A percentile compares a stretch with the other conserved stretches of the same genome.
phyloP scores from a whole-genome alignment of 2,888 invertebrate species.

The Eretmocerus hayati region DNA sequence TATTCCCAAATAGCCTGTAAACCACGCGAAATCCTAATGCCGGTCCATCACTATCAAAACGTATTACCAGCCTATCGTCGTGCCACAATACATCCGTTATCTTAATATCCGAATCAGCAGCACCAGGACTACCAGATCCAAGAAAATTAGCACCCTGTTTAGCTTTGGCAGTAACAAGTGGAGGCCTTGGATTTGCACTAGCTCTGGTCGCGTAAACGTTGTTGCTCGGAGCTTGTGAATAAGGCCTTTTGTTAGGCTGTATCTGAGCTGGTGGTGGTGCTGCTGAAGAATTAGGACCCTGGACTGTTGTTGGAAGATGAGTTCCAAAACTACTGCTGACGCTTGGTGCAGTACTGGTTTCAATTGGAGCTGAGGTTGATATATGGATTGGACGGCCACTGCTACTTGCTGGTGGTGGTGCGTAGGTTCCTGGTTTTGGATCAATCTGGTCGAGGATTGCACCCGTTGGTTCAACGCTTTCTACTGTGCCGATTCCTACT shows the following conservation, averaged over 20 bases:
- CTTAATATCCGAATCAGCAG: slow-evolving; percentile 66
- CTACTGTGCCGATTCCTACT: slow-evolving; percentile 53
- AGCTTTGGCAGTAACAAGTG: slow-evolving; percentile 31
- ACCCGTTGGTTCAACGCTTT: slow-evolving; percentile 48
- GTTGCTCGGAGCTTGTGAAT: slow-evolving; percentile 34
- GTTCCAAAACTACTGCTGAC: slow-evolving; percentile 30
- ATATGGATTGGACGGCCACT: slow-evolving; percentile 5
- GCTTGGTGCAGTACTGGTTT: slow-evolving; percentile 15
- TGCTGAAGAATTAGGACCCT: not conserved
- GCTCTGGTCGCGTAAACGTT: slow-evolving; percentile 41
- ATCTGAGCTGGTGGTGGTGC: slow-evolving; percentile 23
- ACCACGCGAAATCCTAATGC: slow-evolving; percentile 71
- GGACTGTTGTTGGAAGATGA: slow-evolving; percentile 36
- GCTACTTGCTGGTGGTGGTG: slow-evolving; percentile 28
- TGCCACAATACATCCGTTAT: slow-evolving; percentile 80
- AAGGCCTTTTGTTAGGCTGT: slow-evolving; percentile 29
- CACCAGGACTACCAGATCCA: not conserved
- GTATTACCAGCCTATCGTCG: slow-evolving; percentile 81
- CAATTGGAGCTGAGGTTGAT: not conserved
- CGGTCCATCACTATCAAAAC: slow-evolving; percentile 67
- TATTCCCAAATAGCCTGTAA: slow-evolving; percentile 82
- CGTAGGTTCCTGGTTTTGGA: slow-evolving; percentile 36
- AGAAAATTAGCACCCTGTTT: slow-evolving; percentile 57
- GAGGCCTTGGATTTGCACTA: slow-evolving; percentile 29
- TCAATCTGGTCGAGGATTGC: slow-evolving; percentile 43